Percentiles rank a stretch among this genome's conserved stretches.
These are phyloP conservation scores for Anniella stebbinsi DNA, from an alignment of 2,797 vertebrate species.

Conservation along the genomic window DNA sequence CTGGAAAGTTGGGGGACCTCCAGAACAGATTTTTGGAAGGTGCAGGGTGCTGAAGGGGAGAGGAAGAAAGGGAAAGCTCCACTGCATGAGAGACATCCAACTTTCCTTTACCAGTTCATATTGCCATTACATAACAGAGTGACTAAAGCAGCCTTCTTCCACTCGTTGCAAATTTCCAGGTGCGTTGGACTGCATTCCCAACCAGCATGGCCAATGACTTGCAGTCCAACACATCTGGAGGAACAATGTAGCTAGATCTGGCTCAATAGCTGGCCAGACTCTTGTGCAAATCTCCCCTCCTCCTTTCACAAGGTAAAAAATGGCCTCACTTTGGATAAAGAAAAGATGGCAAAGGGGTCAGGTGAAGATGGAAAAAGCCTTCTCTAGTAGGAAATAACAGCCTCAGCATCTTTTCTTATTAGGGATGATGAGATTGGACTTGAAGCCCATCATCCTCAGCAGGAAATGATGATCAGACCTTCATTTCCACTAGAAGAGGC, in stretches of 20 bases:
- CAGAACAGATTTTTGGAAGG: neutral
- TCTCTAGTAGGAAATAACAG: neutral
- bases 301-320: too few species aligned
- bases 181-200: too few species aligned
- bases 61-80: neutral
- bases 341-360: neutral
- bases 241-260: too few species aligned
- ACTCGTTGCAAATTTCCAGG: too few species aligned
- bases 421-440: neutral
- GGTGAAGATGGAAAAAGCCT: neutral
- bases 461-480: neutral
- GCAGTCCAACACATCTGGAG: too few species aligned
- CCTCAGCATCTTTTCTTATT: neutral
- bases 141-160: too few species aligned
- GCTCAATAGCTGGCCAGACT: neutral
- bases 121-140: too few species aligned
- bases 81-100: neutral
- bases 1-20: too few species aligned
- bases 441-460: neutral
- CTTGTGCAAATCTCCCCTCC: neutral
- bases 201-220: too few species aligned
- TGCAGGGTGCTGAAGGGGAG: neutral
- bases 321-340: too few species aligned
- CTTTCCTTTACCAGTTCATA: too few species aligned
- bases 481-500: neutral